These are phyloP conservation scores for Homarus gammarus DNA, from an alignment of 2,888 invertebrate species.

Conservation along the genomic window DNA sequence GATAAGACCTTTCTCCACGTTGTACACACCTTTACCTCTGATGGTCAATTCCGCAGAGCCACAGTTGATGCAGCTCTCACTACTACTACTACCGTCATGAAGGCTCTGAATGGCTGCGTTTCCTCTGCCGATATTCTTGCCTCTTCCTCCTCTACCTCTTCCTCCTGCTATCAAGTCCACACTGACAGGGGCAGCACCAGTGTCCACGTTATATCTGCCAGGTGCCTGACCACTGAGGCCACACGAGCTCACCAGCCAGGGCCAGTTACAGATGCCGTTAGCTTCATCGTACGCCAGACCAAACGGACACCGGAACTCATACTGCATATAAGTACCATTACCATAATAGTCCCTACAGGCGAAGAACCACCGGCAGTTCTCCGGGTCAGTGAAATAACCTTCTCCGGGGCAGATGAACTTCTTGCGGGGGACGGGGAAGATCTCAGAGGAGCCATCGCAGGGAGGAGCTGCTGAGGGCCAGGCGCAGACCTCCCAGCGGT, in stretches of 20 bases:
- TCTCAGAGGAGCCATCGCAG: slow-evolving; percentile 87
- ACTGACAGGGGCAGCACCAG: slow-evolving; percentile 55
- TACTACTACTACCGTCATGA: slow-evolving; percentile 1
- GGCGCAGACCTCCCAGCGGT: slow-evolving; percentile 87
- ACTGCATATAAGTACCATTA: slow-evolving; percentile 82
- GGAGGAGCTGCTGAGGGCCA: slow-evolving; percentile 88
- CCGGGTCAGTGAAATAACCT: slow-evolving; percentile 89
- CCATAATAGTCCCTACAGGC: slow-evolving; percentile 83
- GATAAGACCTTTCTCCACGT: slow-evolving; percentile 68
- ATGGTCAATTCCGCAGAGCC: slow-evolving; percentile 56
- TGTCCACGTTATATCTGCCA: slow-evolving; percentile 23
- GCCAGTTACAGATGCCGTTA: slow-evolving; percentile 88
- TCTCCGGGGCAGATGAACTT: slow-evolving; percentile 86
- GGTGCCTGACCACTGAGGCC: slow-evolving; percentile 81
- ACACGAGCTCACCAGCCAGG: slow-evolving; percentile 86
- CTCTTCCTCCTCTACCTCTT: slow-evolving; percentile 8
- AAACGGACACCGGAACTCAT: slow-evolving; percentile 90
- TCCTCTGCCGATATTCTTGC: slow-evolving; percentile 31
- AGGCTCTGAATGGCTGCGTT: slow-evolving; percentile 17
- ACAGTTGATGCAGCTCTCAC: slow-evolving; percentile 60
- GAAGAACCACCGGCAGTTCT: slow-evolving; percentile 91
- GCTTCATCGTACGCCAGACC: slow-evolving; percentile 88
- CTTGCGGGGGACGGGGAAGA: slow-evolving; percentile 86
- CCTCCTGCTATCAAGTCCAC: slow-evolving; percentile 50
- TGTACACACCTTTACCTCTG: slow-evolving; percentile 65